These are phyloP conservation scores for Dasyprocta punctata DNA, from an alignment of 2,113 vertebrate genomes.

Conservation along the genomic window DNA sequence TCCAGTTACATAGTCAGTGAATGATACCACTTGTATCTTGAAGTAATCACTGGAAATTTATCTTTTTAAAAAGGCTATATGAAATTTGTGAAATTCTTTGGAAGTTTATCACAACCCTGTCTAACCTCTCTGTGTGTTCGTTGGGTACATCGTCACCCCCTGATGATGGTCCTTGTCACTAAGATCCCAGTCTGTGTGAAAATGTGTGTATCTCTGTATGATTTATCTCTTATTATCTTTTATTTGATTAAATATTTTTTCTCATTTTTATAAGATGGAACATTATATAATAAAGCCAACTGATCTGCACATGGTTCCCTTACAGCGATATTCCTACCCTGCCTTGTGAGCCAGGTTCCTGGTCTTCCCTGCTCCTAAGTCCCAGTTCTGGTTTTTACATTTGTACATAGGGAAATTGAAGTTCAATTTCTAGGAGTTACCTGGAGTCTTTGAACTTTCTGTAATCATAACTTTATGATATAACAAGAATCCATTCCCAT, in stretches of 20 bases:
- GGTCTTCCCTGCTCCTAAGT: background rate
- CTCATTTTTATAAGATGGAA: background rate
- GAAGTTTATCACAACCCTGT: background rate
- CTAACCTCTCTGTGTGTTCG: background rate
- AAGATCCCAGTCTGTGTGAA: background rate
- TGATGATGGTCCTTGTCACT: background rate
- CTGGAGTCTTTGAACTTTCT: background rate
- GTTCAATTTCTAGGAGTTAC: background rate
- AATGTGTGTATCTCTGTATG: background rate
- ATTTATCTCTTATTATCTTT: conserved; percentile 10
- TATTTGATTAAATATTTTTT: background rate
- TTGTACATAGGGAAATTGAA: background rate
- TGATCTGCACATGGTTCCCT: background rate
- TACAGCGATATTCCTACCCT: background rate
- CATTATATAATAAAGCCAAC: background rate
- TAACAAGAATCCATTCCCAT: background rate
- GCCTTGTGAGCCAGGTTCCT: background rate
- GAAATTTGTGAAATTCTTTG: background rate
- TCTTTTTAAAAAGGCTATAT: too few species aligned
- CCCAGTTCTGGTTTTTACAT: background rate
- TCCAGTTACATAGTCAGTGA: background rate
- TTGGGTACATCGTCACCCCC: background rate
- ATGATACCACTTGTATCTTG: background rate
- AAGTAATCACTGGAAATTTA: too few species aligned
- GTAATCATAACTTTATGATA: background rate